Base-by-base conservation (phyloP, 2,888 invertebrate genomes). In the Pseudococcus jackbeardsleyi region DNA sequence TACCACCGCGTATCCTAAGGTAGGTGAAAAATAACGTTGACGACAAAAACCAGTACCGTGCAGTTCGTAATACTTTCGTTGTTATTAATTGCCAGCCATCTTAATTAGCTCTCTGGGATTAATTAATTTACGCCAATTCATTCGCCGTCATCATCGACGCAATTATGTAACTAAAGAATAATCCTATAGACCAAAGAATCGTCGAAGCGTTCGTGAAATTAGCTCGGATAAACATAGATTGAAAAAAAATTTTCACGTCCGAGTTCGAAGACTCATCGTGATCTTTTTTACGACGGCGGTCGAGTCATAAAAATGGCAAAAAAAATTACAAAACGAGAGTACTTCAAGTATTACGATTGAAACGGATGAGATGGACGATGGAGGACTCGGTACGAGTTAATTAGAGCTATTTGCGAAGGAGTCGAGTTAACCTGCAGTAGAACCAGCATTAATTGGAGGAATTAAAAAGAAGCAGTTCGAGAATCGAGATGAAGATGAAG, bases 391-490 rank as follows among this genome's bases (percentile, higher is more conserved):
- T 59, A 19, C 33, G 33, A 72, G 68, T 72, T 72, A 72, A 72
- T 72, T 72, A 26, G 33, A 12, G 33, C 33, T 33, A 72, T 72
- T 72, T 72, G 68, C 68, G 68, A 72, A 72, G 68, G 68, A 72
- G 68, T 72, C 33, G 15, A 33, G 26, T 33, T 33, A 33, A 72
- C 68, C 33, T 72, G 68, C 68, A 26, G 9, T 72, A 72, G 68
- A 59, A 59, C 19, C 59, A 59, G 59, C 68, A 72, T 72, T 72
- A 72, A 72, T 72, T 72, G 68, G 68, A 33, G 33, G 68, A 33
- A 72, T 72, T 72, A 33, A 72, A 72, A 72, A 59, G 59, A 59
- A 59, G 59, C 19, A 59, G 59, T 59, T 59, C 19, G 9, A 59
- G 59, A 19, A 59, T n/a, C 26, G 26, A 33, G 26, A 33, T n/a